Base-by-base conservation (phyloP, 2,113 vertebrate species). In the Heterocephalus glaber region DNA sequence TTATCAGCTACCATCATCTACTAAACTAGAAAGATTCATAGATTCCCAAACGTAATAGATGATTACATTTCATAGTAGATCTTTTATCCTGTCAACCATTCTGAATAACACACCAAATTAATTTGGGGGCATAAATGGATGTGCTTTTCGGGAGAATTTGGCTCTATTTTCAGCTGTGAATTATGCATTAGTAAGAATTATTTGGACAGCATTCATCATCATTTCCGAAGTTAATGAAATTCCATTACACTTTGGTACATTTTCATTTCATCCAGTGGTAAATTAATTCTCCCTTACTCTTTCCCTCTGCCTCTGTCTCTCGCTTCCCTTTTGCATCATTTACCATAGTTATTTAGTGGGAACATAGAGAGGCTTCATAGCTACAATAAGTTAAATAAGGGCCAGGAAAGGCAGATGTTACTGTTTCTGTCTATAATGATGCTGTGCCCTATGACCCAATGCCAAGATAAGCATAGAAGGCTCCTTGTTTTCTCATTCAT, bases 161-260 rank as follows among this genome's bases (percentile, higher is more conserved):
- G 49, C 90, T 96, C 96, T 97, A 96, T 98, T 98, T 98, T 98
- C 97, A 97, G 96, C 95, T 88, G 95, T 97, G 90, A 96, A 92
- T 97, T 97, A 97, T 95, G 91, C 97, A 97, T 96, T 98, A 97
- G 93, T 7, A 52, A 95, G 97, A 95, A 95, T 97, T 98, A 96
- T 98, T 98, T 96, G 96, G 91, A 97, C 93, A 95, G 94, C 96
- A 89, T 97, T 97, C 96, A 98, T 97, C 97, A 97, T 96, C 95
- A 96, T 96, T 97, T 98, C 93, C 82, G 12, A 61, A 35, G 56
- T 97, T 97, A 96, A 92, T 97, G 96, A 98, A 95, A 88, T 97
- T 94, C 95, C 97, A 97, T 98, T 96, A 95, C 85, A 92, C 61
- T 83, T 74, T 24, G 89, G 86, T 92, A 68, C 88, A 94, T 97